Conservation (phyloP, 2,797 vertebrate species). For the Sebastes trivittatus region DNA sequence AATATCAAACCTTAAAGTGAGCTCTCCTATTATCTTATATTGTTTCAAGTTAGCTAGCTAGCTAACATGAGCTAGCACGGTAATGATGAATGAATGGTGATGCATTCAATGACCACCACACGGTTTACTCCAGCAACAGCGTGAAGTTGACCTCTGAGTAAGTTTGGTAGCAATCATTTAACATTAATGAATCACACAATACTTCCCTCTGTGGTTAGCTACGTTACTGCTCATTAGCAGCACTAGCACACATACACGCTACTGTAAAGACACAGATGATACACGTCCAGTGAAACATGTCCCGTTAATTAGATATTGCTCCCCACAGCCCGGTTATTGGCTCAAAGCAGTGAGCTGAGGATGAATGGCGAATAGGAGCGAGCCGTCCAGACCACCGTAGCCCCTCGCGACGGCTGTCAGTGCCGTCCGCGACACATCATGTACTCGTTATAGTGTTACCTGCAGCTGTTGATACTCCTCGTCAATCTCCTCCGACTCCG, state of each 20-base stretch:
- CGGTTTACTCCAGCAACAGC: neutral
- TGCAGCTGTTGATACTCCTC: constrained; percentile 92
- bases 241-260: neutral
- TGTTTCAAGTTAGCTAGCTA: constrained; percentile 45
- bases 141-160: neutral
- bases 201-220: constrained; percentile 8
- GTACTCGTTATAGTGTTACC: constrained; percentile 70
- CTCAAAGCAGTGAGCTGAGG: constrained; percentile 8
- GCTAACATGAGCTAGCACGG: constrained; percentile 10
- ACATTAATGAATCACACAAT: neutral
- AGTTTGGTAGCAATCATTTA: neutral
- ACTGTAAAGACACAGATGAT: neutral
- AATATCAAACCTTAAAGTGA: neutral
- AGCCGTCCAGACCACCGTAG: constrained; percentile 32
- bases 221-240: constrained; percentile 25
- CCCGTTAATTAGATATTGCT: neutral
- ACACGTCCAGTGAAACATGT: neutral
- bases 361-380: constrained; percentile 55
- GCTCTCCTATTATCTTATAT: neutral
- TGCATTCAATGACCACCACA: neutral
- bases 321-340: neutral
- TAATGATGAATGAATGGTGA: neutral
- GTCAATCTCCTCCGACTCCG: constrained; percentile 91
- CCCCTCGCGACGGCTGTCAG: constrained; percentile 22
- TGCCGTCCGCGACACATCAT: constrained; percentile 4